These are phyloP conservation scores for Scalopus aquaticus DNA, from an alignment of 2,113 vertebrate genomes.

Conservation along the genomic window DNA sequence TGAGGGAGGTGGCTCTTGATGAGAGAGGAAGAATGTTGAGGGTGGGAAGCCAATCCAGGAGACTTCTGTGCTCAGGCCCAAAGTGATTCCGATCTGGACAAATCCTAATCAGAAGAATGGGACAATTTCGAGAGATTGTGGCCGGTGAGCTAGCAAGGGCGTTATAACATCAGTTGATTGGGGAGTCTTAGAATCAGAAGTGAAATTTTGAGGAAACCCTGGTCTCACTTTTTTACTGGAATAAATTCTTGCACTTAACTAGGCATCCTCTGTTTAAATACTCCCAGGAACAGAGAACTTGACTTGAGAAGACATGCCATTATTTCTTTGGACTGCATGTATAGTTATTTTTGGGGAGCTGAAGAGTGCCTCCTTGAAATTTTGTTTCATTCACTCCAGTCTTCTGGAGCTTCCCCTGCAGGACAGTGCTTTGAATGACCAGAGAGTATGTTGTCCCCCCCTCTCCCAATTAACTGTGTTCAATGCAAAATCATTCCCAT, in stretches of 20 bases:
- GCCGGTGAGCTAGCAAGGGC: background rate
- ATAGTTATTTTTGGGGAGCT: background rate
- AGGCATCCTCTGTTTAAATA: conserved; percentile 19
- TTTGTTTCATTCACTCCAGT: background rate
- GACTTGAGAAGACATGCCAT: background rate
- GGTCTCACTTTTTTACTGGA: background rate
- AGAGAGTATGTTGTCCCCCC: background rate
- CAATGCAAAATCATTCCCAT: background rate
- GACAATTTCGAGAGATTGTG: background rate
- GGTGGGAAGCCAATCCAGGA: background rate
- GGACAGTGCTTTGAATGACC: background rate
- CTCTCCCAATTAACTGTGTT: background rate
- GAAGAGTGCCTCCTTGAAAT: background rate
- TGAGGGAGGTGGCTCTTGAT: background rate
- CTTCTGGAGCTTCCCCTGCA: background rate
- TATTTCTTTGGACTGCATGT: background rate
- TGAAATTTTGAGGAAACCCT: background rate
- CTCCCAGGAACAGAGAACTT: background rate
- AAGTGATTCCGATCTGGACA: background rate
- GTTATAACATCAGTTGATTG: background rate
- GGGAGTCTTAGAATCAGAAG: background rate
- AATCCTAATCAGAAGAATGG: background rate
- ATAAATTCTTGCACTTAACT: background rate
- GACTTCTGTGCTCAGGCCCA: background rate
- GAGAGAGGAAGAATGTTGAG: background rate